Percentiles rank a stretch among this genome's conserved stretches.
These are phyloP conservation scores for Nasonia vitripennis DNA, from an alignment of 1,140 invertebrate genomes.

Conservation along the genomic window DNA sequence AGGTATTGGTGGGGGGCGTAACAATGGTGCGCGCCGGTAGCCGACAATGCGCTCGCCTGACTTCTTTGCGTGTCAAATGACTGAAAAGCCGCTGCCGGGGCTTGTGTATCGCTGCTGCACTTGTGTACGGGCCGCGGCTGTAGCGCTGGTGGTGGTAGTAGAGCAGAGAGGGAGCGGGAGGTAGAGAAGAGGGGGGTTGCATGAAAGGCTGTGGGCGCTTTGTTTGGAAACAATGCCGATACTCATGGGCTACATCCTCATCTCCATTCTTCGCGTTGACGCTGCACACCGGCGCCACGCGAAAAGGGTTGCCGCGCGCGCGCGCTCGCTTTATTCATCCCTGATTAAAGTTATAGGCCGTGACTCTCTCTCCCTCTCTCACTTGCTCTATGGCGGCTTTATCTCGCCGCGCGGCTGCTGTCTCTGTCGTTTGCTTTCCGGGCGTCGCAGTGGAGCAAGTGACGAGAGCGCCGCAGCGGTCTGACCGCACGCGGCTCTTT, in stretches of 20 bases:
- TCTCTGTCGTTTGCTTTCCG: constrained; percentile 8
- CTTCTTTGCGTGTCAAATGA: constrained; percentile 76
- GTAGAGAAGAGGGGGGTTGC: not conserved
- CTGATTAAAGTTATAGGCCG: constrained; percentile 54
- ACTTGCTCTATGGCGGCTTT: not conserved
- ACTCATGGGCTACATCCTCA: constrained; percentile 74
- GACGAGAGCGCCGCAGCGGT: constrained; percentile 23
- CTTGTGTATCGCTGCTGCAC: constrained; percentile 60
- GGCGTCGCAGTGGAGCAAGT: not conserved
- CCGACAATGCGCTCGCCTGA: constrained; percentile 71
- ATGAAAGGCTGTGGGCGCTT: constrained; percentile 69
- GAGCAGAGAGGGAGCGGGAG: not conserved
- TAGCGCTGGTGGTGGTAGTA: not conserved
- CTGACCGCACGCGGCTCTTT: constrained; percentile 52
- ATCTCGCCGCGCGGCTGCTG: not conserved
- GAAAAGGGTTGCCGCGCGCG: constrained; percentile 33
- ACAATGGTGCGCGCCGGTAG: constrained; percentile 68
- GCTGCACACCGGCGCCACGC: constrained; percentile 56
- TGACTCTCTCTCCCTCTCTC: not conserved
- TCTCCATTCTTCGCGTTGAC: constrained; percentile 75
- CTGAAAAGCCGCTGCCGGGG: constrained; percentile 67
- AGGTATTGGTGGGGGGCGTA: constrained; percentile 63
- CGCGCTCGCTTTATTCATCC: constrained; percentile 43
- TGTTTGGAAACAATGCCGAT: constrained; percentile 77
- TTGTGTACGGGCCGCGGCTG: not conserved